A percentile compares a stretch with the other conserved stretches of the same genome.
Evolutionary conservation across 2,113 vertebrate species (phyloP).

Genomic region (Hassar affinis): DNA sequence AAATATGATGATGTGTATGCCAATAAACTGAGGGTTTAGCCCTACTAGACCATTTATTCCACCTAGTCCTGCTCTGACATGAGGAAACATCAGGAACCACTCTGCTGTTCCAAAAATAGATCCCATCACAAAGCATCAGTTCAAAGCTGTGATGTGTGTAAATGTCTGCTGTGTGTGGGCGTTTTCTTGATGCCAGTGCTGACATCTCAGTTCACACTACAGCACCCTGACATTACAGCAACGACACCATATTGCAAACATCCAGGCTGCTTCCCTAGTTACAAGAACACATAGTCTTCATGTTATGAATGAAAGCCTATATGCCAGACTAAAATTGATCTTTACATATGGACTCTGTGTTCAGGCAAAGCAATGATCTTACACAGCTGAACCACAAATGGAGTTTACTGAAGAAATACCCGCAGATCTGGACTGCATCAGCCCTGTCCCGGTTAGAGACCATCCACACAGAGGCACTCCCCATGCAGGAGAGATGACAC

Average conservation of each 20-base stretch:
- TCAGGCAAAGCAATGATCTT: not conserved
- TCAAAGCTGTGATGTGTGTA: not conserved
- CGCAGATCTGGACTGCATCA: conserved; percentile 4
- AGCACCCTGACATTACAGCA: not conserved
- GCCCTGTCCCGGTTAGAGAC: not conserved
- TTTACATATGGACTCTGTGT: not conserved
- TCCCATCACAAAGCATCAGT: not conserved
- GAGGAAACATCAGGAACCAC: not conserved
- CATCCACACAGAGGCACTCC: conserved; percentile 13
- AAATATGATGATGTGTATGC: not conserved
- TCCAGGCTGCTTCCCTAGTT: no score
- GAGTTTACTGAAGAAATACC: not conserved
- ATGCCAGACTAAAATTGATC: not conserved
- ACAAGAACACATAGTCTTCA: not conserved
- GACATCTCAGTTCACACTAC: not conserved
- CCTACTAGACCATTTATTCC: not conserved
- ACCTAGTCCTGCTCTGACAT: not conserved
- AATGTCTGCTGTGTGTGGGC: not conserved
- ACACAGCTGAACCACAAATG: not conserved
- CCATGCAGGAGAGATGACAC: conserved; percentile 38
- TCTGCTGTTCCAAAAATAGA: not conserved
- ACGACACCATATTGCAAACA: not conserved
- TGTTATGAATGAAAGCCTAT: not conserved
- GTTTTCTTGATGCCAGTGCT: not conserved
- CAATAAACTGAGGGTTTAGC: not conserved